Conservation (phyloP, 2,797 vertebrate genomes). For the Choloepus didactylus region DNA sequence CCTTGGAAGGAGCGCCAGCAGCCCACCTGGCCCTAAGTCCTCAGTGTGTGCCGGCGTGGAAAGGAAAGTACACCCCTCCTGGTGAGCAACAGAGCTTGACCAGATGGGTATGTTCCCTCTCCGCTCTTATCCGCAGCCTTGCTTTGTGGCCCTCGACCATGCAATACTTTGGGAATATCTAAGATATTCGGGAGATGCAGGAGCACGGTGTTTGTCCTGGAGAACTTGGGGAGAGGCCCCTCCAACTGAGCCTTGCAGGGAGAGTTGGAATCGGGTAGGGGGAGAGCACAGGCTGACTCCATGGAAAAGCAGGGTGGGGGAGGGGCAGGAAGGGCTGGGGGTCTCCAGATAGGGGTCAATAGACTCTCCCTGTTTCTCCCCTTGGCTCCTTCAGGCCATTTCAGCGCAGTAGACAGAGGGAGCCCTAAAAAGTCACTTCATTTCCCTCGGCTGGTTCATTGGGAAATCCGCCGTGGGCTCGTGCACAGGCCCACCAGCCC, state of each 20-base stretch:
- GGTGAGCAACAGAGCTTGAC: rapidly evolving
- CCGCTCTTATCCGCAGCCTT: not conserved
- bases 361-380: not conserved
- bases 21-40: not conserved
- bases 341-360: rapidly evolving
- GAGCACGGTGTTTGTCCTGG: not conserved
- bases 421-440: not conserved
- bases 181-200: not conserved
- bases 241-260: too few species aligned
- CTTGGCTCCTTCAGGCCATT: not conserved
- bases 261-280: not conserved
- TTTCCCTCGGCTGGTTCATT: not conserved
- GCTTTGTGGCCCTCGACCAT: not conserved
- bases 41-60: not conserved
- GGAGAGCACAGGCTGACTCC: too few species aligned
- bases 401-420: not conserved
- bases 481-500: not conserved
- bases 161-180: not conserved
- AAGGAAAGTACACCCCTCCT: not conserved
- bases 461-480: not conserved
- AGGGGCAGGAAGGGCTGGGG: not conserved
- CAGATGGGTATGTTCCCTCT: not conserved
- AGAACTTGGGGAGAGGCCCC: not conserved
- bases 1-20: not conserved
- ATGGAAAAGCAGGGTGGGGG: not conserved